Base-by-base conservation (phyloP, 2,113 vertebrate species). In the Corydoras maculifer region DNA sequence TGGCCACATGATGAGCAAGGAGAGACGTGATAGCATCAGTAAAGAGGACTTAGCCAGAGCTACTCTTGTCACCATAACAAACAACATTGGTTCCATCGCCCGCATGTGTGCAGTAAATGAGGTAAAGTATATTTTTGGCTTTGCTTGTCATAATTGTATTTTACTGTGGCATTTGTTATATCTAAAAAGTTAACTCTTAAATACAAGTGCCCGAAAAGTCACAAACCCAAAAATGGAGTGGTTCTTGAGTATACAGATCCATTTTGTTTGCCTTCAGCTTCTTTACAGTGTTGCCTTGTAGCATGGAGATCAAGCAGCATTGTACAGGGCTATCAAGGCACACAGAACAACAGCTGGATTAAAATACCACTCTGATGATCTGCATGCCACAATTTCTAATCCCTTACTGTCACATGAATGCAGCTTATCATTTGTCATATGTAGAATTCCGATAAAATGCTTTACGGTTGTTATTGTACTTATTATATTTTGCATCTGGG, bases 321-420 rank as follows among this genome's bases (percentile, higher is more conserved):
- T 93, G 92, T 94, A 94, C 92, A 94, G 92, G 92, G 92, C 92
- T 94, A 93, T 94, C 91, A 94, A 86, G 90, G 87, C 89, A 81
- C 32, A 83, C 84, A 87, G 90, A 84, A 76, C 0, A 30, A 69
- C 15, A 29, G 13, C 54, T 2, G 13, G 51, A 14, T 14, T 10
- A 53, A 12, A 14, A 53, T 43, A 43, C 35, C 35, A 4, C 35
- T 43, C 4, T 43, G 35, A 5, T 43, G 7, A 8, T 43, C 35
- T 43, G 35, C 35, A 43, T 43, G 35, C 35, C 35, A 43, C 35
- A 43, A 43, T 43, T 43, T 43, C 35, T 43, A 43, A 43, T 43
- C 35, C 35, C 35, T 25, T 43, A 43, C 35, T 43, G 35, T 43
- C 35, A 43, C 35, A 43, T 43, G 7, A 43, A 43, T 43, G 35